Base-by-base conservation (phyloP, 2,113 vertebrate species). In the Callospermophilus lateralis region DNA sequence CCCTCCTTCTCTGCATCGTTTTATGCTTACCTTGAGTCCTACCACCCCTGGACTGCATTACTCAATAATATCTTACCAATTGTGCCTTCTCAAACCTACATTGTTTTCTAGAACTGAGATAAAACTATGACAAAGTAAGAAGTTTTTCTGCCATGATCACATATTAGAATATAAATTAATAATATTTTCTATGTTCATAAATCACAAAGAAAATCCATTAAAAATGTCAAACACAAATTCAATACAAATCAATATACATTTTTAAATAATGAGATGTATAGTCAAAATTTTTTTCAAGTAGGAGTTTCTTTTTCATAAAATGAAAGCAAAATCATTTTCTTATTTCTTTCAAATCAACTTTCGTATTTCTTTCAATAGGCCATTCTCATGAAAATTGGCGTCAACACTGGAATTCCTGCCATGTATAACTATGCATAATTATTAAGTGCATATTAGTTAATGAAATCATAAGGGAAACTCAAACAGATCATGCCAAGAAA, bases 171-270 rank as follows among this genome's bases (percentile, higher is more conserved):
- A 74, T 65, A 76, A 28, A 77, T 91, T 53, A 90, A 87, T 42
- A 92, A 72, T 70, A 2, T 55, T 28, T 91, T 6, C n/a, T 72
- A 42, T 89, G 72, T 70, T 77, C 26, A 84, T 67, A 90, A 88
- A 95, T 30, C 42, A 42, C 32, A 4, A 72, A 89, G 39, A 74
- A 34, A 70, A 61, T 53, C 5, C 28, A 77, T 78, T 39, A 53
- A 73, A 76, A 73, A 72, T 89, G 32, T 11, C 42, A 93, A 93
- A 34, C 28, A 89, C 24, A 89, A 91, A 97, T 90, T 89, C 61
- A 65, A 51, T 37, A 93, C 39, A 61, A 91, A n/a, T 51, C 58
- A 61, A 63, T 55, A 89, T 70, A 68, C 8, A 34, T 77, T 96
- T 93, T 74, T 61, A 37, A 80, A 85, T 72, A 89, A 89, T 63